Conservation (phyloP, 1,140 invertebrate genomes). For the Penaeus chinensis region DNA sequence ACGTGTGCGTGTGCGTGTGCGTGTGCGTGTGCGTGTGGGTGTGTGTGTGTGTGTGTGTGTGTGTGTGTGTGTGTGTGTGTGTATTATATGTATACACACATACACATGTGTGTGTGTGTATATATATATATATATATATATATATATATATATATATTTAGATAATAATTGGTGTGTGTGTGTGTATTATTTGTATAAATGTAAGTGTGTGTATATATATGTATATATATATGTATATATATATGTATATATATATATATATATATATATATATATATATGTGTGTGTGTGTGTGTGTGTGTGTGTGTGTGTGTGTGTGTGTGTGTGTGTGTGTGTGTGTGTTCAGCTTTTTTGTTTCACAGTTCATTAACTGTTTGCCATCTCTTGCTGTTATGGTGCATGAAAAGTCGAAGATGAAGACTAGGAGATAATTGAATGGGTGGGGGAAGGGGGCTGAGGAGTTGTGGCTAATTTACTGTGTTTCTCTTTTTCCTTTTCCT, state of each 20-base stretch:
- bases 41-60: neutral
- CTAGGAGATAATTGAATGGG: too few relatives aligned
- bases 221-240: conserved; percentile 2
- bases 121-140: conserved; percentile 10
- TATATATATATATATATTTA: neutral
- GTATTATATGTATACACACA: conserved; percentile 3
- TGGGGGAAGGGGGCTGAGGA: too few relatives aligned
- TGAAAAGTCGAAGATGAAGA: neutral
- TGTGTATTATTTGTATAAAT: neutral
- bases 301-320: neutral
- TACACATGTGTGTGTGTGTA: neutral
- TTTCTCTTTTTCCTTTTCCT: too few relatives aligned
- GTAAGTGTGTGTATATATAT: conserved; percentile 1
- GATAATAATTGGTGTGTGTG: neutral
- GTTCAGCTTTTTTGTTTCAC: neutral
- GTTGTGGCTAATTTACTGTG: too few relatives aligned
- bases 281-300: neutral
- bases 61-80: neutral
- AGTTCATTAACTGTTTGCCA: neutral
- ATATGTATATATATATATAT: conserved; percentile 20
- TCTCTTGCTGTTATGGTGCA: neutral
- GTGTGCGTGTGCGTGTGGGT: neutral
- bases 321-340: neutral
- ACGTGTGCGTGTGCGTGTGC: neutral
- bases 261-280: conserved; percentile 17